phyloP scores from a whole-genome alignment of 1,140 invertebrate genomes.

The Polypedilum vanderplanki region DNA sequence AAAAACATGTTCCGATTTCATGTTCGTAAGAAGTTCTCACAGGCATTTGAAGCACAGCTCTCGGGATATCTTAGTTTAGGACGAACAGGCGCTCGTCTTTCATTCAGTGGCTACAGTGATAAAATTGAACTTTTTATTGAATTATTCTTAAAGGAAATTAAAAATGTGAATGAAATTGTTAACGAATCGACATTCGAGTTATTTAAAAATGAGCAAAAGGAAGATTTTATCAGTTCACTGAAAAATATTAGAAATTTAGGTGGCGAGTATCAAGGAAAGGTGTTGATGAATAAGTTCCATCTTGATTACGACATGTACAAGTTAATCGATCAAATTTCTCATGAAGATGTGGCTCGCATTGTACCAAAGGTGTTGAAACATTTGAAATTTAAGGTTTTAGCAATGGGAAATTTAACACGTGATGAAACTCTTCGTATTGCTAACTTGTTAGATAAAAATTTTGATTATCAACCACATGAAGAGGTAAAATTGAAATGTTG shows the following conservation, averaged over 20 bases:
- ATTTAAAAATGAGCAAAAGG: constrained; percentile 57
- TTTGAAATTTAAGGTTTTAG: constrained; percentile 59
- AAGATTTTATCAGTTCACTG: constrained; percentile 64
- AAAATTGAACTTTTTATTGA: neutral
- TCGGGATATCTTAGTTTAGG: neutral
- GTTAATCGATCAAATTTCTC: constrained; percentile 52
- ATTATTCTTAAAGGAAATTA: neutral
- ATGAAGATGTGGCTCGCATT: constrained; percentile 55
- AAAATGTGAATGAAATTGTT: constrained; percentile 39
- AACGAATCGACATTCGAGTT: constrained; percentile 57
- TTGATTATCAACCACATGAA: constrained; percentile 34
- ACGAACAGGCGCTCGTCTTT: neutral
- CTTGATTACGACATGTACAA: constrained; percentile 57
- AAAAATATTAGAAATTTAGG: constrained; percentile 38
- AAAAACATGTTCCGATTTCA: neutral
- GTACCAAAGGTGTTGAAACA: constrained; percentile 50
- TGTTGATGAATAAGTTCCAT: constrained; percentile 57
- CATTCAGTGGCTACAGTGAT: neutral
- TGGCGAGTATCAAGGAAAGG: constrained; percentile 57
- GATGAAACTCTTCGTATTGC: constrained; percentile 52
- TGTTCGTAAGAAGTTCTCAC: neutral
- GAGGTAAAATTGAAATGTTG: neutral
- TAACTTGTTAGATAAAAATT: constrained; percentile 40
- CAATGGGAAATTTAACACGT: constrained; percentile 68
- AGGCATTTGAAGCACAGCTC: neutral